Conservation (phyloP, 2,797 vertebrate species). For the Picus viridis region DNA sequence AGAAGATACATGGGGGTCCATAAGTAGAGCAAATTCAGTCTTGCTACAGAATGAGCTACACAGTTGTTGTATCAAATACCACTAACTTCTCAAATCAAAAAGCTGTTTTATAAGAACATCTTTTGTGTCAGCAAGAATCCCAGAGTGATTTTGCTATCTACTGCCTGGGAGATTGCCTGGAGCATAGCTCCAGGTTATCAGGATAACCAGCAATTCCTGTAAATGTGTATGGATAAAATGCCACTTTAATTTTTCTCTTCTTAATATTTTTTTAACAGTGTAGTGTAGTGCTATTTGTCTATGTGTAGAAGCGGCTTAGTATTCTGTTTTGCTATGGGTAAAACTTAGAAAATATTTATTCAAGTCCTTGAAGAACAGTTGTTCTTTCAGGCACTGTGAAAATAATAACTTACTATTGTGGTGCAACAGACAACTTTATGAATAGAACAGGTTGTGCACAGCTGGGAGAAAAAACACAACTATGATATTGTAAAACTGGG, state of each 20-base stretch:
- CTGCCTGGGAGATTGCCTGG: background rate
- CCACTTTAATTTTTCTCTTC: background rate
- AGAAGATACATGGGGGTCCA: background rate
- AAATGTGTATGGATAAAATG: background rate
- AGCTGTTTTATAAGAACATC: background rate
- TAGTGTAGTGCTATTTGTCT: background rate
- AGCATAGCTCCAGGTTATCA: background rate
- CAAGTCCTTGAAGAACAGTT: background rate
- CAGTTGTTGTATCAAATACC: background rate
- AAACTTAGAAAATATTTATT: background rate
- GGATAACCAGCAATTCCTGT: constrained; percentile 1
- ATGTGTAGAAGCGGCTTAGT: background rate
- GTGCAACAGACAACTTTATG: background rate
- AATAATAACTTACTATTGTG: background rate
- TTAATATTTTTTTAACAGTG: background rate
- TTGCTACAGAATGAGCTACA: background rate
- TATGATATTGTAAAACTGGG: background rate
- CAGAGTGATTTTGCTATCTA: background rate
- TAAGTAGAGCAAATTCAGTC: background rate
- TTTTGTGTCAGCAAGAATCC: background rate
- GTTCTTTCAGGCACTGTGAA: background rate
- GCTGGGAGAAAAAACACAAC: background rate
- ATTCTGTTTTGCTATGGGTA: background rate
- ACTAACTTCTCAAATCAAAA: constrained; percentile 20
- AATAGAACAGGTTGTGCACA: background rate